A percentile compares a stretch with the other conserved stretches of the same genome.
Evolutionary conservation across 2,888 invertebrate genomes (phyloP).

Genomic region (Drosophila cognata): DNA sequence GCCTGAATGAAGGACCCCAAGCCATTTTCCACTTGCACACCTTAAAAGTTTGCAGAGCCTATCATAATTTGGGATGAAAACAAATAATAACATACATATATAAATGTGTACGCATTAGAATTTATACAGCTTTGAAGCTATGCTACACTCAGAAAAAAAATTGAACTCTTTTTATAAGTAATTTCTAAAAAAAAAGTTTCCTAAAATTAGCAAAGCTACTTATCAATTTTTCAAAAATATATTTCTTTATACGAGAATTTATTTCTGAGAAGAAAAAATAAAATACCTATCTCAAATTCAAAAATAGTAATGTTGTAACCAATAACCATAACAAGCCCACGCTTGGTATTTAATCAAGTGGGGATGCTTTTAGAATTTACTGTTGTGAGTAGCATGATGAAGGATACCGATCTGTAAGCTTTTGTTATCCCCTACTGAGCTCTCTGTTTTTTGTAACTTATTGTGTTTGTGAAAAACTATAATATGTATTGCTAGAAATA

Average conservation of each 20-base stretch:
- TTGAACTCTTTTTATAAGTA: not conserved
- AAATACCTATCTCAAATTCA: not conserved
- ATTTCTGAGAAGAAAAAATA: not conserved
- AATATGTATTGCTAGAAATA: not conserved
- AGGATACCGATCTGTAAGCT: not conserved
- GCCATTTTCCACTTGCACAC: not conserved
- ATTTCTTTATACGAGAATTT: not conserved
- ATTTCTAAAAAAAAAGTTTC: not conserved
- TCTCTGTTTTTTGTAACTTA: not conserved
- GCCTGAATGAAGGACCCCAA: not conserved
- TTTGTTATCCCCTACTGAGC: not conserved
- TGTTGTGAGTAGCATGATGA: not conserved
- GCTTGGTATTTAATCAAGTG: not conserved
- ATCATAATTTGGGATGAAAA: not conserved
- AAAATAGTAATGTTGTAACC: not conserved
- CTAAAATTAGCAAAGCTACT: not conserved
- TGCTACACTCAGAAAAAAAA: not conserved
- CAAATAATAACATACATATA: not conserved
- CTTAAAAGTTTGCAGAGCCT: not conserved
- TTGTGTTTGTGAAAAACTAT: not conserved
- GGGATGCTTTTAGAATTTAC: not conserved
- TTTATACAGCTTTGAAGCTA: not conserved
- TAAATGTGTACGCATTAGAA: not conserved
- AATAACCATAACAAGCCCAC: not conserved
- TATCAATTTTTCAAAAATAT: not conserved